Evolutionary conservation across 2,888 invertebrate genomes (phyloP), one percentile per base, ranked within the genome.

Genomic region (Hemistola chrysoprasaria): DNA sequence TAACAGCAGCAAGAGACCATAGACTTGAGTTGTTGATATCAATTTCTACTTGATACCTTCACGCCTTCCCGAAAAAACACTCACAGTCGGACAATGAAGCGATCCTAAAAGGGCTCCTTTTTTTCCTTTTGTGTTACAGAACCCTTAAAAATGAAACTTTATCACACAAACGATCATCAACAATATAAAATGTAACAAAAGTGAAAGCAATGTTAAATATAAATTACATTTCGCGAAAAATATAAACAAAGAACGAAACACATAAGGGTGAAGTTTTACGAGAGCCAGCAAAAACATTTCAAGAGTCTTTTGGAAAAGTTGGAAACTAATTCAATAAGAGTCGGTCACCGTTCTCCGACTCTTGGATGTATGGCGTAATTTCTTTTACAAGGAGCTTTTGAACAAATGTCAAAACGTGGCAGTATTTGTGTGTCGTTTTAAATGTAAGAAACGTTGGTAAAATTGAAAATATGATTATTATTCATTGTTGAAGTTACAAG

Each of bases 321-420:
- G 55, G 45, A 56, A 71, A 71, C 70, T 71, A 77, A 75, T 74
- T 76, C 69, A 75, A 76, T 75, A 71, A 69, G 69, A 65, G 56
- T 64, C 60, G 36, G 56, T 59, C 53, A 56, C 56, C 33, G 21
- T 29, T 32, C 22, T 16, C 16, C 16, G 16, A 3, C 56, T 47
- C 47, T 50, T 26, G 33, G 34, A 38, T 39, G 38, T 43, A 34
- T 43, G 35, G 2, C 41, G 33, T 28, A 38, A 38, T 43, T 38
- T 34, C 29, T 43, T 44, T 34, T 11, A 16, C 16, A 10, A 44
- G 22, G 21, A 25, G 35, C 32, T 36, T 35, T 32, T 26, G 16
- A 43, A 38, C 38, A 35, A 44, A 44, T 26, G 34, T 31, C 26
- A 42, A 22, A 37, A 22, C 30, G 30, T 34, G 26, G 25, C 16